Base-by-base conservation (phyloP, 2,113 vertebrate genomes). In the Odontesthes bonariensis region DNA sequence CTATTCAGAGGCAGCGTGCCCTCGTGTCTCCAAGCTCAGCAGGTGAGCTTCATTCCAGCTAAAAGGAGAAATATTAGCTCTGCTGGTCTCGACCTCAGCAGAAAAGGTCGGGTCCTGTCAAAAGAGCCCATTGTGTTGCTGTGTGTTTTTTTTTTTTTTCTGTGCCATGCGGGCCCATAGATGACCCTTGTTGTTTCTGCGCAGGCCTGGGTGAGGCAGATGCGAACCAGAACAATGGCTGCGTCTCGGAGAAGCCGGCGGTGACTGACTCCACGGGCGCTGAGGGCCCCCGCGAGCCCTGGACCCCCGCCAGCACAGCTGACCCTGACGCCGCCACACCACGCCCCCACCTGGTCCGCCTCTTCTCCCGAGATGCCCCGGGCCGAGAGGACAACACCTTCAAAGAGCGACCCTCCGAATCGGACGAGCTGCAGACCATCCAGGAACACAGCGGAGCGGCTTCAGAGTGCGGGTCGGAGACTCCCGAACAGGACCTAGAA, bases 341-440 rank as follows among this genome's bases (percentile, higher is more conserved):
- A 93, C 98, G 98, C 96, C 97, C 97, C 95, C 97, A 99, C 94
- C 95, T 99, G 96, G 92, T 92, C 96, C 98, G 98, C 97, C 98
- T 99, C 94, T 99, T 99, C 94, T 99, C 98, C 95, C 97, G 98
- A 95, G 98, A 99, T 96, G 98, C 98, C 86, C 98, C 98, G 77
- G 97, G 97, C 47, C 95, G 98, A 75, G 96, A 98, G 92, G 98
- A 99, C 96, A 99, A 99, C 97, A 99, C 98, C 97, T 99, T 99
- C 98, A 99, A 98, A 98, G 97, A 98, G 81, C 96, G 98, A 93
- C 96, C 98, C 90, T 99, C 97, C 0, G 97, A 99, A 93, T 99
- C 98, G 68, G 97, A 99, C 85, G 98, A 99, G 94, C 95, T 99
- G 79, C 97, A 99, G 95, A 97, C 97, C 95, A 98, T 99, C 94